phyloP scores from a whole-genome alignment of 2,888 invertebrate genomes.

The Ochropleura leucogaster region DNA sequence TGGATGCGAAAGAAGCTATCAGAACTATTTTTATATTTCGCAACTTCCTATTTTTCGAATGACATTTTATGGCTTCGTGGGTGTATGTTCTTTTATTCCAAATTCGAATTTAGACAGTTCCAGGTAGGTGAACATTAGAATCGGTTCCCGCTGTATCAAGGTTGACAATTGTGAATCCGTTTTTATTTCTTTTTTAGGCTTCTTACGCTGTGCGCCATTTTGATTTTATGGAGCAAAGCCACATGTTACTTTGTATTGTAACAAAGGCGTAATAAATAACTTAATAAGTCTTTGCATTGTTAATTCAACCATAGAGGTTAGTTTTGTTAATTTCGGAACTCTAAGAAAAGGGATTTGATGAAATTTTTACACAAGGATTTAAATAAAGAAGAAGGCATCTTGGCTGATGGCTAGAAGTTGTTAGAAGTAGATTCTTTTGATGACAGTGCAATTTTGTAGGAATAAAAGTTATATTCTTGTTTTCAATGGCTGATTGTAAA shows the following conservation, averaged over 20 bases:
- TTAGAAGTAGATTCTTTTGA: background rate
- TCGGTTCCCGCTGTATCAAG: constrained; percentile 52
- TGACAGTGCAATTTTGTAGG: background rate
- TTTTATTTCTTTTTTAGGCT: constrained; percentile 25
- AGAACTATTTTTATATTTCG: constrained; percentile 57
- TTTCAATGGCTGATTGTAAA: background rate
- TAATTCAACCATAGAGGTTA: background rate
- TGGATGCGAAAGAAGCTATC: constrained; percentile 48
- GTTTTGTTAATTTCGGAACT: background rate
- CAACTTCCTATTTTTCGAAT: constrained; percentile 53
- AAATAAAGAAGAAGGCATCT: background rate
- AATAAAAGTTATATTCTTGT: background rate
- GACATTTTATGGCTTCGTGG: constrained; percentile 63
- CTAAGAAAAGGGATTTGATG: background rate
- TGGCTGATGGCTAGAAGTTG: background rate
- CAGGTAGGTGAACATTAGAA: constrained; percentile 57
- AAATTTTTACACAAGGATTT: background rate
- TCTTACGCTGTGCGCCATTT: background rate
- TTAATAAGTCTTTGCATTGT: background rate
- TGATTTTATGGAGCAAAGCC: constrained; percentile 38
- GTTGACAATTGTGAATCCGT: constrained; percentile 44
- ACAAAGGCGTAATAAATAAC: constrained; percentile 38
- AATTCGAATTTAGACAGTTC: constrained; percentile 58
- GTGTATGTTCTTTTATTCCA: constrained; percentile 59
- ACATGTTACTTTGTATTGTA: constrained; percentile 17